phyloP scores from a whole-genome alignment of 1,140 invertebrate genomes.

The Lanistes nyassanus region DNA sequence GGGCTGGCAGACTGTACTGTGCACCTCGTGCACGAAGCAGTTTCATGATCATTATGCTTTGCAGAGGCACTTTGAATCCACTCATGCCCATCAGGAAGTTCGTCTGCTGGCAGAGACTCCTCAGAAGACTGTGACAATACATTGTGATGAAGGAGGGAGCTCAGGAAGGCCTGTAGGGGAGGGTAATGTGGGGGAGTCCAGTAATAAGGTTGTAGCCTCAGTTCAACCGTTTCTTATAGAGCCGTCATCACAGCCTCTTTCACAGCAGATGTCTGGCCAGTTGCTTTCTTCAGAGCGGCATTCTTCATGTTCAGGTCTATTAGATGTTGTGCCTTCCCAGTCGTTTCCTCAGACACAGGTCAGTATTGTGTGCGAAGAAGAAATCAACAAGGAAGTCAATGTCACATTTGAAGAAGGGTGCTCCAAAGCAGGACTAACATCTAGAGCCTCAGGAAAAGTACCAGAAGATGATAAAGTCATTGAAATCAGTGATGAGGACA shows the following conservation, averaged over 20 bases:
- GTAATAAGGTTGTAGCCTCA: not conserved
- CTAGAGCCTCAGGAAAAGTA: not conserved
- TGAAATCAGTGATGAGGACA: not conserved
- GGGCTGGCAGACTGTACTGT: not conserved
- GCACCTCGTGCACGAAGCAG: not conserved
- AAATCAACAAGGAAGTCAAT: not conserved
- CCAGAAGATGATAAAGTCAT: not conserved
- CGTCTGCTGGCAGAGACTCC: not conserved
- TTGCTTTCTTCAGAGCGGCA: not conserved
- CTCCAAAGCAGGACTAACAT: not conserved
- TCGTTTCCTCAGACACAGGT: not conserved
- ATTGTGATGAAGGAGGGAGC: no score
- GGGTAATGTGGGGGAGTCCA: not conserved
- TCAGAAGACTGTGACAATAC: no score
- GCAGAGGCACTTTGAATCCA: not conserved
- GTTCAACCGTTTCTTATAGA: not conserved
- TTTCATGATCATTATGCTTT: slow-evolving; percentile 17
- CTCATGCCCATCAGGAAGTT: not conserved
- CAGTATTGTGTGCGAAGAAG: not conserved
- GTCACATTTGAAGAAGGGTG: not conserved
- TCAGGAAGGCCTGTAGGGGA: not conserved
- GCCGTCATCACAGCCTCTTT: not conserved
- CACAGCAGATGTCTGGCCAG: not conserved
- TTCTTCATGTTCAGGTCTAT: not conserved
- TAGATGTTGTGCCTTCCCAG: not conserved